Percentiles rank a stretch among this genome's conserved stretches.
Conservation (phyloP, 2,113 vertebrate genomes). For the Capreolus pygargus region DNA sequence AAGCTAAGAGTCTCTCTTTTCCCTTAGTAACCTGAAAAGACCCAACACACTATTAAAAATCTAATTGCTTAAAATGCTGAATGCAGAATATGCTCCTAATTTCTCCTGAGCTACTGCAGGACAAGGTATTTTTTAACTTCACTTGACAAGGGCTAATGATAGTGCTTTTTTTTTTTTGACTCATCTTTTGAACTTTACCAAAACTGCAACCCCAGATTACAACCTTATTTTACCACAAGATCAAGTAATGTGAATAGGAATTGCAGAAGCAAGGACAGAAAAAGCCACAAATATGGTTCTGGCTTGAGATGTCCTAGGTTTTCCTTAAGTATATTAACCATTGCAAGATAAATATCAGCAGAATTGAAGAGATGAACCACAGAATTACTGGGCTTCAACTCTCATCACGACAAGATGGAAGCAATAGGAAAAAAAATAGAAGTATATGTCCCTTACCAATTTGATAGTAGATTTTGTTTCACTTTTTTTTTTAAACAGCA, state of each 20-base stretch:
- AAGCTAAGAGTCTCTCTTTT: not conserved
- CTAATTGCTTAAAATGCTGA: constrained; percentile 9
- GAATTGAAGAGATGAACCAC: constrained; percentile 23
- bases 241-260: constrained; percentile 50
- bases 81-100: not conserved
- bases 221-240: constrained; percentile 68
- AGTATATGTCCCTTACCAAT: not conserved
- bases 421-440: not conserved
- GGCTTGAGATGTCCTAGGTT: constrained; percentile 56
- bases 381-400: constrained; percentile 38
- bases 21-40: constrained; percentile 7
- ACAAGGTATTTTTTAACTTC: constrained; percentile 52
- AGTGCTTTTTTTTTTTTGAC: constrained; percentile 48
- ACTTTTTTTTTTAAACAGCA: not conserved
- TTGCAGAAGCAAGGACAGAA: constrained; percentile 42
- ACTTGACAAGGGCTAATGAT: constrained; percentile 68
- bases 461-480: constrained; percentile 21
- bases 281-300: constrained; percentile 45
- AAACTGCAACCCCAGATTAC: constrained; percentile 66
- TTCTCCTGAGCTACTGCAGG: constrained; percentile 15
- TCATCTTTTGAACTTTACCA: constrained; percentile 61
- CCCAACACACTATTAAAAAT: not conserved
- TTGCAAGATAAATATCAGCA: constrained; percentile 58
- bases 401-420: not conserved
- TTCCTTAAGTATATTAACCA: constrained; percentile 56